phyloP scores from a whole-genome alignment of 1,140 invertebrate genomes.

The Bombus confusus region DNA sequence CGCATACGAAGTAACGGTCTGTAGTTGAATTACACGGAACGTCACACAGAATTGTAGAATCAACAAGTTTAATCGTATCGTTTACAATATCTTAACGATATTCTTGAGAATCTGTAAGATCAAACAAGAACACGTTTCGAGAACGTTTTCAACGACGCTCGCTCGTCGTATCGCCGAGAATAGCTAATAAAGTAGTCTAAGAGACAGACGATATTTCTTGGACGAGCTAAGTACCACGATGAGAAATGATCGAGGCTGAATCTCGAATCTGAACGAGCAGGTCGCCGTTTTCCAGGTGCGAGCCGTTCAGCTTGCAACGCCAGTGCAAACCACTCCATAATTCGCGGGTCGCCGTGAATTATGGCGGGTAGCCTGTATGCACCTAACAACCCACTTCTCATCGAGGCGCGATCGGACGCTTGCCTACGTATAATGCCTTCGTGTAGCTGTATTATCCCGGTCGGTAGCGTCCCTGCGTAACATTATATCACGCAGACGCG shows the following conservation, averaged over 20 bases:
- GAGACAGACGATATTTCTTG: constrained; percentile 32
- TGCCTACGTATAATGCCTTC: constrained; percentile 38
- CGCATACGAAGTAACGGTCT: background rate
- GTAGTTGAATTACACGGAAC: background rate
- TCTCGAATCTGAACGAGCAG: constrained; percentile 15
- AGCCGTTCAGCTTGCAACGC: constrained; percentile 12
- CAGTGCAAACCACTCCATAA: constrained; percentile 59
- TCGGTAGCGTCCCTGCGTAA: constrained; percentile 47
- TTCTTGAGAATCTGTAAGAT: too few relatives aligned
- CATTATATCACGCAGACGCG: constrained; percentile 47
- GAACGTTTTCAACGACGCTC: background rate
- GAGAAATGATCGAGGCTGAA: constrained; percentile 54
- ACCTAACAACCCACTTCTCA: constrained; percentile 60
- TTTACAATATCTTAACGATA: too few relatives aligned
- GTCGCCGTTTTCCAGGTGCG: constrained; percentile 60
- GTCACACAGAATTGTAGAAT: background rate
- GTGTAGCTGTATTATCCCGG: constrained; percentile 36
- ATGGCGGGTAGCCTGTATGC: constrained; percentile 54
- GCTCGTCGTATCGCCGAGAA: background rate
- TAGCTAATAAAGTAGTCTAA: constrained; percentile 41
- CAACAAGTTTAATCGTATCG: background rate
- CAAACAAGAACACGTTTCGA: background rate
- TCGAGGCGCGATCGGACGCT: constrained; percentile 30
- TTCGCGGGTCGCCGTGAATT: constrained; percentile 61
- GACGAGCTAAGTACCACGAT: constrained; percentile 48